These are phyloP conservation scores for Heliconius congener DNA, from an alignment of 1,140 invertebrate genomes.

Conservation along the genomic window DNA sequence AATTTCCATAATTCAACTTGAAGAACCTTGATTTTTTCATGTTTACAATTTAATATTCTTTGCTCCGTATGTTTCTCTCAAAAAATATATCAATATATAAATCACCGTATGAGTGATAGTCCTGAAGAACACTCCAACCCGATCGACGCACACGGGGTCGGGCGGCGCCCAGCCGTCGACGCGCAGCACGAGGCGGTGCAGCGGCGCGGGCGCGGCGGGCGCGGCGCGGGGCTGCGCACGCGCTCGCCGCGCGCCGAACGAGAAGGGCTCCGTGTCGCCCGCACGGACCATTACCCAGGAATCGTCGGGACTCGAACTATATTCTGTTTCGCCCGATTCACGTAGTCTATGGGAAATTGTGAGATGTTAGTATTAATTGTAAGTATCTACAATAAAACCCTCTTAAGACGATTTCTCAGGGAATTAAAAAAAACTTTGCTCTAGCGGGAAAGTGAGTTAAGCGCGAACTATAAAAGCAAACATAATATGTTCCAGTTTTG, in stretches of 20 bases:
- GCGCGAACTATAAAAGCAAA: too few relatives aligned
- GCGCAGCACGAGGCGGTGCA: conserved; percentile 93
- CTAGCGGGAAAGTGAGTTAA: too few relatives aligned
- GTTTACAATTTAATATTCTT: too few relatives aligned
- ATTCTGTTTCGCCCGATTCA: conserved; percentile 40
- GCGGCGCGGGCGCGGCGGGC: conserved; percentile 90
- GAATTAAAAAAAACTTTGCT: too few relatives aligned
- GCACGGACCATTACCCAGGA: conserved; percentile 87
- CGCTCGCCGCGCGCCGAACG: conserved; percentile 89
- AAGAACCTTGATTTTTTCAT: too few relatives aligned
- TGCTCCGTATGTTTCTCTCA: neutral
- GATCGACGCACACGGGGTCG: conserved; percentile 95
- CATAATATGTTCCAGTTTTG: too few relatives aligned
- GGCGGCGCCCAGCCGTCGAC: conserved; percentile 95
- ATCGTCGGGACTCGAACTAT: conserved; percentile 68
- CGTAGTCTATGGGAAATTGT: conserved; percentile 6
- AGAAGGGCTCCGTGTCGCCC: conserved; percentile 89
- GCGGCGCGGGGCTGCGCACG: conserved; percentile 82
- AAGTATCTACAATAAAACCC: too few relatives aligned
- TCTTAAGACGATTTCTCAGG: too few relatives aligned
- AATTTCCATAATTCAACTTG: too few relatives aligned
- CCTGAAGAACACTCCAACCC: conserved; percentile 96
- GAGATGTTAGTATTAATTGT: too few relatives aligned
- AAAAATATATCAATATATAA: neutral
- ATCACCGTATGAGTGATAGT: conserved; percentile 83